Percentiles rank a stretch among this genome's conserved stretches.
Conservation (phyloP, 2,888 invertebrate species). For the Electrophaes corylata region DNA sequence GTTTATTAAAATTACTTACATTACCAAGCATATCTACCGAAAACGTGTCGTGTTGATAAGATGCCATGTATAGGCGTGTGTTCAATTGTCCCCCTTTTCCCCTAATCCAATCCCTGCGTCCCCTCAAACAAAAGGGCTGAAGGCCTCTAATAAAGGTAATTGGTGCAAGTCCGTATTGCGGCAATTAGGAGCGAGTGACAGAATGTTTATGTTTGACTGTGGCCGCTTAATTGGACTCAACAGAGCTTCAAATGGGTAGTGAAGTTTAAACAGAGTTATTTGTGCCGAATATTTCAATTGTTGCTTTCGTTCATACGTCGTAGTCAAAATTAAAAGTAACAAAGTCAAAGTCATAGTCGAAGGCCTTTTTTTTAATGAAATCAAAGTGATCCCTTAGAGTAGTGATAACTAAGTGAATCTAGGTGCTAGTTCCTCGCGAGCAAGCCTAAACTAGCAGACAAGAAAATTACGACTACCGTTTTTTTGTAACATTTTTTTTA, state of each 20-base stretch:
- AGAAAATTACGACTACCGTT: no score
- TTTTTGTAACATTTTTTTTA: no score
- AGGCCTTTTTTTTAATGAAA: no score
- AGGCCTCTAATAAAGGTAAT: conserved; percentile 71
- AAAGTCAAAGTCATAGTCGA: no score
- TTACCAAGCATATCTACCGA: background rate
- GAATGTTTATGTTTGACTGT: conserved; percentile 31
- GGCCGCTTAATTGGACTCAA: conserved; percentile 26
- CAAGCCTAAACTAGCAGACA: no score
- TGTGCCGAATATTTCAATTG: background rate
- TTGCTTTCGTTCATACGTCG: background rate
- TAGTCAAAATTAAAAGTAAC: no score
- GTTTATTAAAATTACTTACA: no score
- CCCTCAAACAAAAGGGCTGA: conserved; percentile 53
- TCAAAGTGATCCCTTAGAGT: no score
- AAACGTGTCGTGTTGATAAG: background rate
- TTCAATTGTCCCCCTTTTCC: conserved; percentile 7
- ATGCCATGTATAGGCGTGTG: background rate
- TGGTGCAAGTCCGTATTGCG: conserved; percentile 55
- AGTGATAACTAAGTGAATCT: no score
- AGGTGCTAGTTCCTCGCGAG: no score
- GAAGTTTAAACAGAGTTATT: background rate
- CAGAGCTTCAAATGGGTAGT: conserved; percentile 14
- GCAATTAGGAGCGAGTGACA: conserved; percentile 55
- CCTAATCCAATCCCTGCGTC: conserved; percentile 29